A percentile compares a stretch with the other conserved stretches of the same genome.
phyloP scores from a whole-genome alignment of 2,797 vertebrate genomes.

The Otus scops region DNA sequence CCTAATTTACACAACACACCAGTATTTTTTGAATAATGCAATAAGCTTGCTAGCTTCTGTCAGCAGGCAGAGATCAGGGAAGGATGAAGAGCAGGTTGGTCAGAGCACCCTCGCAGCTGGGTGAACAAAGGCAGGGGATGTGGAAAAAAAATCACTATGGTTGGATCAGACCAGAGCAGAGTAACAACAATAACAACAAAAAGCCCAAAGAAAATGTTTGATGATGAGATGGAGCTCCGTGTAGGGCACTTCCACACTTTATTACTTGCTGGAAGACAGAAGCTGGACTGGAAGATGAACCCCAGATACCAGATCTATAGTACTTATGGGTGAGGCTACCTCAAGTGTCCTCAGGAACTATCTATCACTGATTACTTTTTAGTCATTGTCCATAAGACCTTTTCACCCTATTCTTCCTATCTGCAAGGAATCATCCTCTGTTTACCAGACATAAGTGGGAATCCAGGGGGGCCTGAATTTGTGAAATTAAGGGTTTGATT shows the following conservation, averaged over 20 bases:
- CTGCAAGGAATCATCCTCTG: not conserved
- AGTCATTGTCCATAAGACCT: not conserved
- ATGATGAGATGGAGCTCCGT: not conserved
- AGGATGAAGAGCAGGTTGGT: slow-evolving; percentile 12
- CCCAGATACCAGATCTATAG: not conserved
- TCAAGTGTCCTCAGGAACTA: not conserved
- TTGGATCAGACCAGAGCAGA: not conserved
- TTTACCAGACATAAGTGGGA: not conserved
- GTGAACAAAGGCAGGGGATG: slow-evolving; percentile 1
- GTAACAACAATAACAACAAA: not conserved
- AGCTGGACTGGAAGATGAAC: not conserved
- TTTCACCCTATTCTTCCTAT: not conserved
- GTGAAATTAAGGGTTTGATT: not conserved
- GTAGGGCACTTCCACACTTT: not conserved
- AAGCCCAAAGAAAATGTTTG: not conserved
- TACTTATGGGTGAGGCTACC: not conserved
- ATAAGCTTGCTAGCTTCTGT: not conserved
- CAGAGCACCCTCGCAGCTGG: not conserved
- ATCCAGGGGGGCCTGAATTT: not conserved
- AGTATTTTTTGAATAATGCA: not conserved
- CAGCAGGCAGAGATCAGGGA: not conserved
- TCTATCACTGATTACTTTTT: not conserved
- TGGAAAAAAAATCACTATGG: not conserved
- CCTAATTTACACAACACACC: slow-evolving; percentile 1
- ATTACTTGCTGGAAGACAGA: not conserved